phyloP scores from a whole-genome alignment of 2,113 vertebrate species.

The Neolamprologus variostigma region DNA sequence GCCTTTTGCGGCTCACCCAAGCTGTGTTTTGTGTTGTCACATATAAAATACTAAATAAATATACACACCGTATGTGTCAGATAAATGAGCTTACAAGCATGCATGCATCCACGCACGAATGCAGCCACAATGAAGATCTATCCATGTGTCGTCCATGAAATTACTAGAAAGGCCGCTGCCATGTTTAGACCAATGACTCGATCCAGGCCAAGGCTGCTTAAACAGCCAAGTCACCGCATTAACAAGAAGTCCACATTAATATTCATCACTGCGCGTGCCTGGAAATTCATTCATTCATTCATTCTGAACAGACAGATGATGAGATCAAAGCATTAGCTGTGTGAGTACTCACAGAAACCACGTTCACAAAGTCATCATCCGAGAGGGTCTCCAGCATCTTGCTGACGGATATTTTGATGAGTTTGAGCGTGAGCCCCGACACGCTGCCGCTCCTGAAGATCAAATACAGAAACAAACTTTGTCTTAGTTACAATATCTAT shows the following conservation, averaged over 20 bases:
- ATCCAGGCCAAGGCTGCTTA: not conserved
- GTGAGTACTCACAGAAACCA: slow-evolving; percentile 86
- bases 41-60: not conserved
- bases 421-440: slow-evolving; percentile 86
- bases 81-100: not conserved
- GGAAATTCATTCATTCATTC: not conserved
- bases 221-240: not conserved
- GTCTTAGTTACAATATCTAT: not conserved
- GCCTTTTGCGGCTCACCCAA: not conserved
- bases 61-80: not conserved
- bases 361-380: slow-evolving; percentile 94
- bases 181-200: slow-evolving; percentile 3
- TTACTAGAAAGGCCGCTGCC: slow-evolving; percentile 8
- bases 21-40: not conserved
- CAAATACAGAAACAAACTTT: not conserved
- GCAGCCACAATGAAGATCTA: not conserved
- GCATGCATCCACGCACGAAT: not conserved
- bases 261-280: not conserved
- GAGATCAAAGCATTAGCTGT: not conserved
- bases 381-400: slow-evolving; percentile 95
- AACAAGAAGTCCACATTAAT: not conserved
- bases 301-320: not conserved
- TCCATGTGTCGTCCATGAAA: not conserved
- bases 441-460: slow-evolving; percentile 88
- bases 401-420: slow-evolving; percentile 86